Conservation (phyloP, 2,113 vertebrate genomes). For the Synodontis membranacea region DNA sequence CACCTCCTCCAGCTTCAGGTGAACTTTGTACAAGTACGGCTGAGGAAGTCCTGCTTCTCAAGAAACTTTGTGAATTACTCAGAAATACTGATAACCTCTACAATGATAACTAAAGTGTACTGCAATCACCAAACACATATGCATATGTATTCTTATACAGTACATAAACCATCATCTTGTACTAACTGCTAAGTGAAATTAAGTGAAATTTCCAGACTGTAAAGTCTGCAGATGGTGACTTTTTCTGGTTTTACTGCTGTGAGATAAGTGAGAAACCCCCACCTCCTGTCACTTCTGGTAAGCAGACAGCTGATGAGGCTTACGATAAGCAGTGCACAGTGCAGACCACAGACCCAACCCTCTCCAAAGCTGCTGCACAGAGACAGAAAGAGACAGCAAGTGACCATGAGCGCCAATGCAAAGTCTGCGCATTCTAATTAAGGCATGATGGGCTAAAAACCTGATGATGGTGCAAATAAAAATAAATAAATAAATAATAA, state of each 20-base stretch:
- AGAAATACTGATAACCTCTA: not conserved
- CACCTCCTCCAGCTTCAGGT: not conserved
- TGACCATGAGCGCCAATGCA: not conserved
- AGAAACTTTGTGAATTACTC: not conserved
- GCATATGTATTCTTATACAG: no score
- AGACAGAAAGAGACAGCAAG: constrained; percentile 8
- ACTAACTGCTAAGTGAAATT: not conserved
- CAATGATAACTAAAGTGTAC: not conserved
- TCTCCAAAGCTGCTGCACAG: constrained; percentile 13
- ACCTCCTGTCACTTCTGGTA: constrained; percentile 53
- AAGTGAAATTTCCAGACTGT: not conserved
- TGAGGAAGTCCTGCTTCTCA: not conserved
- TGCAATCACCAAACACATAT: not conserved
- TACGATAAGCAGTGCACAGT: constrained; percentile 43
- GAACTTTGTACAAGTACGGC: not conserved
- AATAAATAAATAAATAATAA: not conserved
- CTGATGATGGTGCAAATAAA: constrained; percentile 3
- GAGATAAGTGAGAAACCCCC: constrained; percentile 54
- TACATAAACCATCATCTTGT: not conserved
- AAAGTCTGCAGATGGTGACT: not conserved
- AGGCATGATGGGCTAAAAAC: not conserved
- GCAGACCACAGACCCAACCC: constrained; percentile 51
- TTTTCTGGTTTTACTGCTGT: constrained; percentile 22
- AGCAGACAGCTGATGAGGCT: constrained; percentile 43
- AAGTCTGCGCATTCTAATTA: not conserved